These are phyloP conservation scores for Zaprionus obscuricornis DNA, from an alignment of 2,888 invertebrate species.

Conservation along the genomic window DNA sequence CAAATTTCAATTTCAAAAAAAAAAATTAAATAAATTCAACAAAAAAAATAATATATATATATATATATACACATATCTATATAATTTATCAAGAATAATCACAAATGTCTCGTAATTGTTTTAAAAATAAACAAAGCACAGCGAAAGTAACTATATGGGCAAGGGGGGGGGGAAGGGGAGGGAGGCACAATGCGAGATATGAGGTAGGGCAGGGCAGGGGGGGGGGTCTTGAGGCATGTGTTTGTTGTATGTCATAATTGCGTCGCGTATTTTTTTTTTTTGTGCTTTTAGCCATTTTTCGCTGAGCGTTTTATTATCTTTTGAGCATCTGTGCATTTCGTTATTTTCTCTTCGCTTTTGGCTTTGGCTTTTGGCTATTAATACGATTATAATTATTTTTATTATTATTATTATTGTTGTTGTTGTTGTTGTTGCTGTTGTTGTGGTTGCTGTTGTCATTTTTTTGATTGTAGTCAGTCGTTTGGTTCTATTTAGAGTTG, in stretches of 20 bases:
- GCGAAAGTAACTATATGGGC: no score
- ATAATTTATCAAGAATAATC: conserved; percentile 26
- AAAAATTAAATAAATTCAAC: conserved; percentile 27
- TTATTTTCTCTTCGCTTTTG: conserved; percentile 28
- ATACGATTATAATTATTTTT: conserved; percentile 45
- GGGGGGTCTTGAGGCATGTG: neutral
- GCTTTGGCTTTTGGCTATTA: no score
- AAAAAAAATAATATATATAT: conserved; percentile 11
- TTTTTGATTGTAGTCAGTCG: conserved; percentile 38
- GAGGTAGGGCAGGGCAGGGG: neutral
- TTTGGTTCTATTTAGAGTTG: conserved; percentile 15
- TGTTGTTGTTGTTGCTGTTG: conserved; percentile 8
- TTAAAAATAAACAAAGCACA: conserved; percentile 58
- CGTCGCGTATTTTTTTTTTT: conserved; percentile 46
- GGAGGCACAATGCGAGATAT: neutral
- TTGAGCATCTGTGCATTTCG: conserved; percentile 50
- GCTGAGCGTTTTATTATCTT: conserved; percentile 29
- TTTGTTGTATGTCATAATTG: conserved; percentile 61
- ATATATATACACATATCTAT: conserved; percentile 15
- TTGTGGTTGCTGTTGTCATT: no score
- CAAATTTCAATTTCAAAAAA: neutral
- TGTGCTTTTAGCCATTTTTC: conserved; percentile 38
- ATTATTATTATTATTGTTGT: conserved; percentile 11
- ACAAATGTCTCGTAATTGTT: conserved; percentile 43
- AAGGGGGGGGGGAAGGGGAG: neutral